Evolutionary conservation across 2,888 invertebrate genomes (phyloP).

Genomic region (Coelopa pilipes): DNA sequence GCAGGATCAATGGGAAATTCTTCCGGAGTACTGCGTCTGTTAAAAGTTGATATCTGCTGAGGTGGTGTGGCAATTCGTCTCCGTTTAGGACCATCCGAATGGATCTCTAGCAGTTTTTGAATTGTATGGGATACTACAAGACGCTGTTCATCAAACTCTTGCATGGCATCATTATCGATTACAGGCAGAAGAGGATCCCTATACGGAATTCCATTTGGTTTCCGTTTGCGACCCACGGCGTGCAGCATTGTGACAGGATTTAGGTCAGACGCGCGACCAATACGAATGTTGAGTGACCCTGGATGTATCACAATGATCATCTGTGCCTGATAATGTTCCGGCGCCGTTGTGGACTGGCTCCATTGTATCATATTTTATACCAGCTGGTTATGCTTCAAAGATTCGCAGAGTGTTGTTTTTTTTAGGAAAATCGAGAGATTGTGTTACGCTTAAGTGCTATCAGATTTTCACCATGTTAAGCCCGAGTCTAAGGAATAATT

Average conservation of each 20-base stretch:
- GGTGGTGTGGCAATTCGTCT: slow-evolving; percentile 86
- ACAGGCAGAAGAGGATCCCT: slow-evolving; percentile 54
- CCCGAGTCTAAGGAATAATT: no score
- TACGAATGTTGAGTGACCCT: slow-evolving; percentile 87
- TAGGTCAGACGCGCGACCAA: slow-evolving; percentile 91
- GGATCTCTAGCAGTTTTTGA: slow-evolving; percentile 80
- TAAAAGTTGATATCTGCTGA: slow-evolving; percentile 89
- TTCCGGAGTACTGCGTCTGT: slow-evolving; percentile 82
- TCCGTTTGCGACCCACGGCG: slow-evolving; percentile 63
- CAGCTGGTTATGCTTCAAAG: no score
- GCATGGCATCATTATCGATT: slow-evolving; percentile 68
- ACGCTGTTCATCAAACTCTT: slow-evolving; percentile 85
- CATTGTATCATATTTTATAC: slow-evolving; percentile 6
- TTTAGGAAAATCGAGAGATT: no score
- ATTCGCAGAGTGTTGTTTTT: no score
- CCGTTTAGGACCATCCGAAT: slow-evolving; percentile 70
- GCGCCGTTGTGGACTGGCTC: slow-evolving; percentile 4
- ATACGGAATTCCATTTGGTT: slow-evolving; percentile 37
- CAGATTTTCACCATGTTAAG: no score
- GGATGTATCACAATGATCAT: slow-evolving; percentile 94
- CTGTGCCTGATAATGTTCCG: slow-evolving; percentile 69
- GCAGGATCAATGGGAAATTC: slow-evolving; percentile 61
- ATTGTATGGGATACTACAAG: slow-evolving; percentile 85
- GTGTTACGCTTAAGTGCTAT: no score
- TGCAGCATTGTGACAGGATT: slow-evolving; percentile 87